Conservation (phyloP, 2,888 invertebrate species). For the Cylloceria caligata region DNA sequence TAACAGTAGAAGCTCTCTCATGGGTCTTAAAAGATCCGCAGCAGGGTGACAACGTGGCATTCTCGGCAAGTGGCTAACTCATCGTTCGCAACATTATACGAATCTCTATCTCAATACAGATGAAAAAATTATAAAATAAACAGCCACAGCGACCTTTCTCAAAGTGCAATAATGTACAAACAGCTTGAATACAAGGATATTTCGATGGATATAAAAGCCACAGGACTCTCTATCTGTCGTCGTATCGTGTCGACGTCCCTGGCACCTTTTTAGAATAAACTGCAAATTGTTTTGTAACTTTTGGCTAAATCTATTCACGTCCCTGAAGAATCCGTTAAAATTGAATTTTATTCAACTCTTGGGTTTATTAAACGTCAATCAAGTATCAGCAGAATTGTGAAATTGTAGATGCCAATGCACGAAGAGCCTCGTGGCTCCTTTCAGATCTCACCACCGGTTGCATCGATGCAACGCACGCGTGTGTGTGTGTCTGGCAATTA, state of each 20-base stretch:
- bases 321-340: slow-evolving; percentile 11
- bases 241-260: slow-evolving; percentile 38
- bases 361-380: slow-evolving; percentile 19
- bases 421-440: slow-evolving; percentile 11
- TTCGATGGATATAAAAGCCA: slow-evolving; percentile 39
- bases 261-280: slow-evolving; percentile 49
- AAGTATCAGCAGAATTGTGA: slow-evolving; percentile 34
- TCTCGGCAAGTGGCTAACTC: neutral
- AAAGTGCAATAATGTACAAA: slow-evolving; percentile 58
- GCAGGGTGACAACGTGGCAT: slow-evolving; percentile 8
- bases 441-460: neutral
- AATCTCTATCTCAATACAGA: slow-evolving; percentile 5
- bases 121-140: slow-evolving; percentile 35
- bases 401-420: slow-evolving; percentile 26
- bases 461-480: slow-evolving; percentile 18
- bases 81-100: neutral
- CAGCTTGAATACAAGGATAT: slow-evolving; percentile 39
- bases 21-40: neutral
- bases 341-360: neutral
- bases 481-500: slow-evolving; percentile 29
- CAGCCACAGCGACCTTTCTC: slow-evolving; percentile 63
- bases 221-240: slow-evolving; percentile 10
- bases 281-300: slow-evolving; percentile 59
- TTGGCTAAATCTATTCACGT: neutral
- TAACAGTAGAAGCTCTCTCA: slow-evolving; percentile 27